Conservation (phyloP, 1,140 invertebrate species). For the Battus philenor region DNA sequence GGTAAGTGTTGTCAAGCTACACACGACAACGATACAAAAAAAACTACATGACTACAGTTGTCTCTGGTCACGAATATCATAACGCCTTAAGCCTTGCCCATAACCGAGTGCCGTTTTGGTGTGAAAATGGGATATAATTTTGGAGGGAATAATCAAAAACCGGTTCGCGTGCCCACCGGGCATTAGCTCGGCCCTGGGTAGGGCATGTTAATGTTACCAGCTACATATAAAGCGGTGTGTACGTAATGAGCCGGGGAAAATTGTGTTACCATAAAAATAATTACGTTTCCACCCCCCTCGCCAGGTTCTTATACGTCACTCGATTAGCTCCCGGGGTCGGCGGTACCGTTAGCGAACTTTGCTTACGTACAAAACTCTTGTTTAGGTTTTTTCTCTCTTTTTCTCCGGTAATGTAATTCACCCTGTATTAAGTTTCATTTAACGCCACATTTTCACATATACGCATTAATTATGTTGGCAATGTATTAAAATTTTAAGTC, state of each 20-base stretch:
- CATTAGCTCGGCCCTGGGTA: constrained; percentile 64
- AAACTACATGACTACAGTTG: constrained; percentile 24
- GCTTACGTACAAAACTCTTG: too few relatives aligned
- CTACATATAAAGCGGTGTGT: constrained; percentile 53
- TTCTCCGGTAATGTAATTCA: too few relatives aligned
- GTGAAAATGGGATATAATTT: constrained; percentile 74
- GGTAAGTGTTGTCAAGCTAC: too few relatives aligned
- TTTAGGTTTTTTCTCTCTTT: too few relatives aligned
- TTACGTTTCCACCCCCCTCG: constrained; percentile 45
- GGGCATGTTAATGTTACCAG: constrained; percentile 68
- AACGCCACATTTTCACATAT: too few relatives aligned
- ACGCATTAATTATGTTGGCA: too few relatives aligned
- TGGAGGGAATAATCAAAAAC: constrained; percentile 70
- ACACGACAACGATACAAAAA: too few relatives aligned
- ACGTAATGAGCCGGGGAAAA: constrained; percentile 71
- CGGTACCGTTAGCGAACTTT: constrained; percentile 12
- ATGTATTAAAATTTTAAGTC: too few relatives aligned
- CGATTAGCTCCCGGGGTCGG: constrained; percentile 35
- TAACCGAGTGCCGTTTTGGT: constrained; percentile 44
- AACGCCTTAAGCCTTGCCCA: constrained; percentile 36
- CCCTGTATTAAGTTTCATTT: too few relatives aligned
- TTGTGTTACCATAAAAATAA: constrained; percentile 74
- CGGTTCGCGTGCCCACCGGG: constrained; percentile 63
- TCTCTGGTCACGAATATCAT: constrained; percentile 51
- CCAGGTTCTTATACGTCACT: constrained; percentile 45